Base-by-base conservation (phyloP, 2,888 invertebrate species). In the Chymomyza amoena region DNA sequence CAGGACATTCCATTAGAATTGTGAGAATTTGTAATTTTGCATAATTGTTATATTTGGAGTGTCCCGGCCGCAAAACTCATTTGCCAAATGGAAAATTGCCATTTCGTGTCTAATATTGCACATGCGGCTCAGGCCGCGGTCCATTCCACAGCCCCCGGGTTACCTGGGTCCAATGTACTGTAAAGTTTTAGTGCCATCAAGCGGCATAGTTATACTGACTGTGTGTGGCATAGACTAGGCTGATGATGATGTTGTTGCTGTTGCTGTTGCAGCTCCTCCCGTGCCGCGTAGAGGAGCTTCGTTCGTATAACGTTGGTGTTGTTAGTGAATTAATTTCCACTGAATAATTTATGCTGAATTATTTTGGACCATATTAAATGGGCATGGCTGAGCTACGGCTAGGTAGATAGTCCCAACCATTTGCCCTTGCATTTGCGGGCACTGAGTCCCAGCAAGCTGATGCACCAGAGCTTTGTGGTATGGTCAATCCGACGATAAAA, bases 21-120 rank as follows among this genome's bases (percentile, higher is more conserved):
- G 85, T 77, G 87, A 87, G 85, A 85, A 89, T 89, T 89, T 87
- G 89, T 85, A 89, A 89, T 89, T 89, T 88, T 89, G 88, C 89
- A 89, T 89, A 89, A 89, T 89, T 89, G 89, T 80, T 80, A 73
- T 81, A 84, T 88, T 84, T 80, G 88, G 87, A 88, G 81, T 87
- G 89, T 78, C 84, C 81, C 87, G 86, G 88, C 84, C 88, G 80
- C 85, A 89, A 89, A 89, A 89, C 85, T 89, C 88, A 89, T 90
- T 90, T 90, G 84, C 83, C 89, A 89, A 89, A 89, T 89, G 89
- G 89, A 89, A 89, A 86, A 88, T 89, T 88, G 89, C 88, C 88
- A 89, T 89, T 88, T 89, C 88, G 89, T 86, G 80, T 81, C 87
- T 84, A 89, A 90, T 89, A 89, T 80, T 81, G 86, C 87, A 88